A percentile compares a stretch with the other conserved stretches of the same genome.
Evolutionary conservation across 2,888 invertebrate genomes (phyloP).

Genomic region (Teleogryllus oceanicus): DNA sequence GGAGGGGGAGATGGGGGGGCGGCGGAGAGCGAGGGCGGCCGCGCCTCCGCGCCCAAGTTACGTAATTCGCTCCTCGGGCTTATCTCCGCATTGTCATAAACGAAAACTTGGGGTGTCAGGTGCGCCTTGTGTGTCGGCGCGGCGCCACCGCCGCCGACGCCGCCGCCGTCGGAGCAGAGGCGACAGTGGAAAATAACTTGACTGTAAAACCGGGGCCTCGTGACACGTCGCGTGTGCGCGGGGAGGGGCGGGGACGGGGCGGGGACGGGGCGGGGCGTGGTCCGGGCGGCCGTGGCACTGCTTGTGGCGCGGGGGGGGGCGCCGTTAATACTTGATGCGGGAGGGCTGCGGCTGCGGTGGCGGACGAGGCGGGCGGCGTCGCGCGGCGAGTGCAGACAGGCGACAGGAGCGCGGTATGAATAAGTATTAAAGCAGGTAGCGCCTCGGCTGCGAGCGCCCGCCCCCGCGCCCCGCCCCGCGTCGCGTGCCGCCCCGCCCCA

Average conservation of each 20-base stretch:
- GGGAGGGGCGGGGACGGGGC: too few species aligned
- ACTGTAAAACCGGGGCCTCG: constrained; percentile 18
- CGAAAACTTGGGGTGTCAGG: constrained; percentile 27
- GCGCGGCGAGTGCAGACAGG: not conserved
- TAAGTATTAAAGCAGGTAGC: constrained; percentile 27
- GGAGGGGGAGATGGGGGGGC: not conserved
- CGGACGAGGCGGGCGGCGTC: not conserved
- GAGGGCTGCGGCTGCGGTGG: constrained; percentile 5
- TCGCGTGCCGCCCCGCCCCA: not conserved
- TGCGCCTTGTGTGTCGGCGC: constrained; percentile 19
- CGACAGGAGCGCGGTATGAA: constrained; percentile 23
- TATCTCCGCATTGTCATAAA: constrained; percentile 25
- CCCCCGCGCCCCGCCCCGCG: not conserved
- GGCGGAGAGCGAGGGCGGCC: not conserved
- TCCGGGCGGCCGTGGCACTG: not conserved
- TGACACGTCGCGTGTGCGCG: constrained; percentile 1
- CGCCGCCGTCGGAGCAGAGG: constrained; percentile 24
- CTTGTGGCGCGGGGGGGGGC: not conserved
- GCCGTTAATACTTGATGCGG: constrained; percentile 30
- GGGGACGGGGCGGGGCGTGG: not conserved
- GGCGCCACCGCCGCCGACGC: not conserved
- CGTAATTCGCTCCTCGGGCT: constrained; percentile 23
- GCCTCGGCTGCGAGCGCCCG: not conserved
- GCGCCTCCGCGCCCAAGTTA: constrained; percentile 19
- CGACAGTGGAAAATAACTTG: constrained; percentile 33